These are phyloP conservation scores for Leptinotarsa lineolata DNA, from an alignment of 1,140 invertebrate genomes.

Conservation along the genomic window DNA sequence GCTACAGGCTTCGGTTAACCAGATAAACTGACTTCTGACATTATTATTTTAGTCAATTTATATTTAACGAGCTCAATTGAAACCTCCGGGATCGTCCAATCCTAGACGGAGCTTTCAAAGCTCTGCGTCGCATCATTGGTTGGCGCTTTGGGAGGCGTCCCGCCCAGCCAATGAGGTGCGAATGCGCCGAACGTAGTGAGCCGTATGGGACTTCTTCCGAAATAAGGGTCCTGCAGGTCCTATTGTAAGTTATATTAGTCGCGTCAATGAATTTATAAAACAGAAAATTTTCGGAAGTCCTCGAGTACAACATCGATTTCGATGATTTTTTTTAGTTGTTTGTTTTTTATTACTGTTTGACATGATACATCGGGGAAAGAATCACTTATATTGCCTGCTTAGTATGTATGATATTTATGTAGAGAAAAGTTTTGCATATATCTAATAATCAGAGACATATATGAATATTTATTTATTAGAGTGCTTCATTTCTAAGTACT, in stretches of 20 bases:
- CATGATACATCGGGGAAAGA: too few relatives aligned
- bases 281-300: too few relatives aligned
- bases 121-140: slow-evolving; percentile 21
- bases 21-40: slow-evolving; percentile 56
- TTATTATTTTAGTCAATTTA: slow-evolving; percentile 58
- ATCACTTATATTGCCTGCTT: too few relatives aligned
- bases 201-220: neutral
- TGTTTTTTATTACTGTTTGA: too few relatives aligned
- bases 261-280: too few relatives aligned
- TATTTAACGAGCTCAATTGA: slow-evolving; percentile 57
- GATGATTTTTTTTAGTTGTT: too few relatives aligned
- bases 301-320: too few relatives aligned
- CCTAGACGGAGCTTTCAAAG: slow-evolving; percentile 26
- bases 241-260: slow-evolving; percentile 16
- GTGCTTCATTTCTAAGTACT: too few relatives aligned
- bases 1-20: slow-evolving; percentile 38
- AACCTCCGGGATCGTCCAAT: slow-evolving; percentile 33
- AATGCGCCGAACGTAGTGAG: slow-evolving; percentile 9
- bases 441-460: too few relatives aligned
- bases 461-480: too few relatives aligned
- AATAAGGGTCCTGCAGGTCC: slow-evolving; percentile 27
- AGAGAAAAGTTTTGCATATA: too few relatives aligned
- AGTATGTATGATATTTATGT: too few relatives aligned
- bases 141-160: slow-evolving; percentile 31
- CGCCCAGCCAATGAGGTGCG: slow-evolving; percentile 29